These are phyloP conservation scores for Quiscalus mexicanus DNA, from an alignment of 2,113 vertebrate genomes.

Conservation along the genomic window DNA sequence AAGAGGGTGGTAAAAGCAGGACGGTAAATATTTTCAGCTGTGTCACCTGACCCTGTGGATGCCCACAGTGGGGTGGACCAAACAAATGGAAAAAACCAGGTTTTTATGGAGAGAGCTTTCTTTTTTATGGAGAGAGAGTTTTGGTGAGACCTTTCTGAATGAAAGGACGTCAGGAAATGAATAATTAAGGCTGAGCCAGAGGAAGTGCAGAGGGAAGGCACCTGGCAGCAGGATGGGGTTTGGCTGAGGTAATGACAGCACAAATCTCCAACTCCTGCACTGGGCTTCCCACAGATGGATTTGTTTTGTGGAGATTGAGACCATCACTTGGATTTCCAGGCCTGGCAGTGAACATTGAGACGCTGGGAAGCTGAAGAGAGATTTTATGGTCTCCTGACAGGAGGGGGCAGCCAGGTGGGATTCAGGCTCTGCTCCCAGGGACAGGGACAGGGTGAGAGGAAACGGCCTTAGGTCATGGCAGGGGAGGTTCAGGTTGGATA, in stretches of 20 bases:
- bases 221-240: not conserved
- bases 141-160: not conserved
- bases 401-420: not conserved
- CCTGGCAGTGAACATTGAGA: not conserved
- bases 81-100: not conserved
- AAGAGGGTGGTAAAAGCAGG: not conserved
- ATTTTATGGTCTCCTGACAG: not conserved
- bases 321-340: not conserved
- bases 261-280: not conserved
- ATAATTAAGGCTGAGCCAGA: not conserved
- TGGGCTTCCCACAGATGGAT: not conserved
- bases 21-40: not conserved
- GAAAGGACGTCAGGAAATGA: not conserved
- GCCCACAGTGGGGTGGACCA: not conserved
- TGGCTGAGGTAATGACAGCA: not conserved
- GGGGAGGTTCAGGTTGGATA: not conserved
- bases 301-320: not conserved
- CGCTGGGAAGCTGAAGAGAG: not conserved
- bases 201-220: not conserved
- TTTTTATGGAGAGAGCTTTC: not conserved
- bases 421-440: not conserved
- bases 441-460: not conserved
- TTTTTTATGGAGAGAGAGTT: no score
- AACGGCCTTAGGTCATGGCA: fast-evolving
- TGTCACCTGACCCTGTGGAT: not conserved